phyloP scores from a whole-genome alignment of 2,113 vertebrate species.

The Panthera leo region DNA sequence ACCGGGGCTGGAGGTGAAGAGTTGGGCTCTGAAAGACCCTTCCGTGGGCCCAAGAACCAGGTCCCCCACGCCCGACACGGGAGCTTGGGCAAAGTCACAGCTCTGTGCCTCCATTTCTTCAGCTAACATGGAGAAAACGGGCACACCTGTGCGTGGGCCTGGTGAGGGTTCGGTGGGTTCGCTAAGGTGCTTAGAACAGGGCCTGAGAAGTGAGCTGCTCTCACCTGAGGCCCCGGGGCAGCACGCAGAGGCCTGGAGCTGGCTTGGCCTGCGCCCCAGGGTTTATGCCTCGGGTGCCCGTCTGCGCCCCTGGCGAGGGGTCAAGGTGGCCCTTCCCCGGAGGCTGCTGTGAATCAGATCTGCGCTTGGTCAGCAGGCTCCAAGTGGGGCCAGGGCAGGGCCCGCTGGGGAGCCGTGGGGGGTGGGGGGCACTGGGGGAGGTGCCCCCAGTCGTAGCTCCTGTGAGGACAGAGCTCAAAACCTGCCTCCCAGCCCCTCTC shows the following conservation, averaged over 20 bases:
- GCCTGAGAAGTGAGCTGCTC: background rate
- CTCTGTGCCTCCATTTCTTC: background rate
- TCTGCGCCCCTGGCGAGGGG: no score
- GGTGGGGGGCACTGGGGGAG: no score
- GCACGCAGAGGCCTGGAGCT: background rate
- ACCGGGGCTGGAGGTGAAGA: background rate
- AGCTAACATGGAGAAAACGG: background rate
- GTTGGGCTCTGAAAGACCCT: background rate
- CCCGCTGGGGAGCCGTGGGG: background rate
- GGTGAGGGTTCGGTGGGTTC: background rate
- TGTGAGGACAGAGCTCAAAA: background rate
- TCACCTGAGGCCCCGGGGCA: background rate
- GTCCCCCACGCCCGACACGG: background rate
- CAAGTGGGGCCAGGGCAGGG: background rate
- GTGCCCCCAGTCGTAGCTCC: background rate
- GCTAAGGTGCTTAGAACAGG: background rate
- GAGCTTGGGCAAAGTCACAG: background rate
- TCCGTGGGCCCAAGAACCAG: background rate
- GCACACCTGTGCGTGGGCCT: fast-evolving
- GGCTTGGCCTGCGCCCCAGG: background rate
- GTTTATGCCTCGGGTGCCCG: background rate
- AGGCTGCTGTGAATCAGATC: background rate
- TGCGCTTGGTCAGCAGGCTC: background rate
- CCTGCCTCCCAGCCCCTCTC: fast-evolving
- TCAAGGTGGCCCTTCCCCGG: background rate